phyloP scores from a whole-genome alignment of 2,113 vertebrate species.

The Mirounga angustirostris region DNA sequence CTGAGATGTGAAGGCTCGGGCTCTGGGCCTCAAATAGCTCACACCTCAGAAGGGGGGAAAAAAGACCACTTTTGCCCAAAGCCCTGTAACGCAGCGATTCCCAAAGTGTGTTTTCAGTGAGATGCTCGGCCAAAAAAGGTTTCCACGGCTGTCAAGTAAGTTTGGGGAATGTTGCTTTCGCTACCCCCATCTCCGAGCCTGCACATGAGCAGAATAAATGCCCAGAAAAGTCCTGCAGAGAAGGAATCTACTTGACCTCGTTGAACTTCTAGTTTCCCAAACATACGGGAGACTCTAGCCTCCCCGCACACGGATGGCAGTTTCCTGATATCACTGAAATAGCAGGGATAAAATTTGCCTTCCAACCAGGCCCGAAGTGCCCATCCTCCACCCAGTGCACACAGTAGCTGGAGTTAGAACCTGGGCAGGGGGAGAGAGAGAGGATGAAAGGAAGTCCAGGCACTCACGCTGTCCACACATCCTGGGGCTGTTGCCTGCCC shows the following conservation, averaged over 20 bases:
- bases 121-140: constrained; percentile 49
- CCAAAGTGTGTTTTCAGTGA: constrained; percentile 2
- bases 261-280: not conserved
- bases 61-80: constrained; percentile 14
- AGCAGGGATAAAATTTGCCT: not conserved
- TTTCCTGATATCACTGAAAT: not conserved
- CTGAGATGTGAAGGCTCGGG: not conserved
- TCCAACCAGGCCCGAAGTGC: not conserved
- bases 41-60: not conserved
- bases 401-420: not conserved
- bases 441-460: not conserved
- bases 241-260: not conserved
- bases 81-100: constrained; percentile 43
- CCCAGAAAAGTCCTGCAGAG: not conserved
- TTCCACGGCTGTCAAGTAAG: constrained; percentile 43
- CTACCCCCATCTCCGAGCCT: not conserved
- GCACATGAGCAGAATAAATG: not conserved
- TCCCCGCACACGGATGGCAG: not conserved
- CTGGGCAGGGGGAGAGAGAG: not conserved
- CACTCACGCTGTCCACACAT: not conserved
- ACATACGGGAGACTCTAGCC: too few relatives aligned
- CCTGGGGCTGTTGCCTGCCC: accelerated
- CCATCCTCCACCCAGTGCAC: not conserved
- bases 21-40: not conserved
- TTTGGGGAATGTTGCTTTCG: not conserved